Conservation (phyloP, 2,113 vertebrate species). For the Hippocampus zosterae region DNA sequence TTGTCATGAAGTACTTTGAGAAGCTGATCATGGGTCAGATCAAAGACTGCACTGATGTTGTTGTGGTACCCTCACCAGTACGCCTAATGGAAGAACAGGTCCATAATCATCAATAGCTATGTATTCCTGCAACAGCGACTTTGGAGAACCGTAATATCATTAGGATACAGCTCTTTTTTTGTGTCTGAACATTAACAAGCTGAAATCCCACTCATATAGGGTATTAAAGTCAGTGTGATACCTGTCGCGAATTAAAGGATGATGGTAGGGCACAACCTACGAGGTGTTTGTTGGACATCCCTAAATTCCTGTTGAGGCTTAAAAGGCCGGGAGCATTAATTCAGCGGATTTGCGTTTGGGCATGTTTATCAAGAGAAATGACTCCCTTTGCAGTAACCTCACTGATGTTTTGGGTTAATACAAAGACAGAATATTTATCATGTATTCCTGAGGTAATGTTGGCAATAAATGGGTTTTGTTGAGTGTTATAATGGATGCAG, state of each 20-base stretch:
- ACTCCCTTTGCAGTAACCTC: background rate
- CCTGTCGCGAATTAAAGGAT: conserved; percentile 3
- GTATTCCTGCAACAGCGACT: background rate
- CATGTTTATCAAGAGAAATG: background rate
- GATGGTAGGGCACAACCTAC: background rate
- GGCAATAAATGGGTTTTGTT: no score
- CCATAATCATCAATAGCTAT: no score
- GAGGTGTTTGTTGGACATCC: background rate
- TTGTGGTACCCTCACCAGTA: no score
- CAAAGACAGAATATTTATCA: no score
- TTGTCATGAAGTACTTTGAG: no score
- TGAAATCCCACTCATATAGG: background rate
- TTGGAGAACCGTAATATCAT: background rate
- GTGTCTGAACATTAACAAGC: background rate
- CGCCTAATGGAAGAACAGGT: no score
- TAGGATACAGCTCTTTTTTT: background rate
- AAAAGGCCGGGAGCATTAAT: background rate
- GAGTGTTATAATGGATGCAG: no score
- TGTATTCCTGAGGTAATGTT: no score
- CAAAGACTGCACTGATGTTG: no score
- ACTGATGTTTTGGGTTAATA: background rate
- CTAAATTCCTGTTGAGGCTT: background rate
- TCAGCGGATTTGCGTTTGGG: background rate
- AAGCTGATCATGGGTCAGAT: no score
- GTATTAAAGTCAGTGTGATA: background rate